Conservation (phyloP, 2,797 vertebrate species). For the Hylomyscus alleni region DNA sequence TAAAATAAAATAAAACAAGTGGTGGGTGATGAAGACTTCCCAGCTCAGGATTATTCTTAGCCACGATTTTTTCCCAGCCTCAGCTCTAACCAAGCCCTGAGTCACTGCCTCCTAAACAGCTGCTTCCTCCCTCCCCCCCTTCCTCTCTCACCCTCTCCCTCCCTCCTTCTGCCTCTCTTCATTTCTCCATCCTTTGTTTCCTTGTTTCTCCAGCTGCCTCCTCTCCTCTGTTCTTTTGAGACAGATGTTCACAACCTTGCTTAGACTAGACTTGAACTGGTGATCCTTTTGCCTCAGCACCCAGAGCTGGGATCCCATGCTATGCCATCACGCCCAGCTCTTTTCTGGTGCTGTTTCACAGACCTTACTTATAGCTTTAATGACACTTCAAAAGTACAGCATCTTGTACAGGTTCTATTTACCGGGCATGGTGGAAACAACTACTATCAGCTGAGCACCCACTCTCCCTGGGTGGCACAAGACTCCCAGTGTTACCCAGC, state of each 20-base stretch:
- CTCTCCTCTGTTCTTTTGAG: neutral
- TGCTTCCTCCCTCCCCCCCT: neutral
- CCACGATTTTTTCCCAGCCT: neutral
- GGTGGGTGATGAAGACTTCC: neutral
- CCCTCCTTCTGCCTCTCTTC: neutral
- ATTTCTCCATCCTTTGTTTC: neutral
- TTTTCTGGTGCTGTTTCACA: neutral
- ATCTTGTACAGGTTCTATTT: neutral
- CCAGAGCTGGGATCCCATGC: neutral
- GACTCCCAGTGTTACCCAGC: neutral
- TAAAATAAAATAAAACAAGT: neutral
- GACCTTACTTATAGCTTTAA: neutral
- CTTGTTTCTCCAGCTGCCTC: neutral
- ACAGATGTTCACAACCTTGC: neutral
- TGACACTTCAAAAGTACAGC: neutral
- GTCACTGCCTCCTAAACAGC: neutral
- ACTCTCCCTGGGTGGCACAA: neutral
- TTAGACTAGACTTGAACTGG: neutral
- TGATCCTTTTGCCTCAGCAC: neutral
- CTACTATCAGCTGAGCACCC: neutral
- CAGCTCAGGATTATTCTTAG: conserved; percentile 5
- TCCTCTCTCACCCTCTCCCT: no score
- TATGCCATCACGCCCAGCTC: neutral
- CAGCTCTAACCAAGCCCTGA: neutral
- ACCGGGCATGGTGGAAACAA: neutral